Conservation (phyloP, 1,140 invertebrate species). For the Thalassaphorura encarpata region DNA sequence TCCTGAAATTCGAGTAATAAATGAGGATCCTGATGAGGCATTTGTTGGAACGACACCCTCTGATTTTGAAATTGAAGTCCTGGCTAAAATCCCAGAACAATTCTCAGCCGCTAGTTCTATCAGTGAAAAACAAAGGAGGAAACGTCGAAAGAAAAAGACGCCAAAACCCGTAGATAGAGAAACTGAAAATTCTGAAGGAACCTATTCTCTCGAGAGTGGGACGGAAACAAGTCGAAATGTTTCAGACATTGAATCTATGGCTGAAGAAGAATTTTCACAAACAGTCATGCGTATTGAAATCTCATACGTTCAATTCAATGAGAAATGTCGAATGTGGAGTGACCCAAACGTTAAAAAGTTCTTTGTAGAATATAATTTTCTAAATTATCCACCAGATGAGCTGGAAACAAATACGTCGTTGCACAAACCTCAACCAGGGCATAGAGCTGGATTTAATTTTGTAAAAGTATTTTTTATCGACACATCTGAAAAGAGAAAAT, state of each 20-base stretch:
- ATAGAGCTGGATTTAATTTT: constrained; percentile 15
- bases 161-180: neutral
- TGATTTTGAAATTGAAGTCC: neutral
- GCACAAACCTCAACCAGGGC: constrained; percentile 11
- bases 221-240: neutral
- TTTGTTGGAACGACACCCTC: neutral
- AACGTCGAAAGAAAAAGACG: neutral
- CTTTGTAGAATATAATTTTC: constrained; percentile 10
- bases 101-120: no score
- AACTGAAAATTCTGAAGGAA: constrained; percentile 1
- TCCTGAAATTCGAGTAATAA: neutral
- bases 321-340: neutral
- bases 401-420: constrained; percentile 6
- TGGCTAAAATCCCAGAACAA: neutral
- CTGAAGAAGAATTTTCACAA: neutral
- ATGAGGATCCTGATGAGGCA: neutral
- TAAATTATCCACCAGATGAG: constrained; percentile 11
- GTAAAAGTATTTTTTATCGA: constrained; percentile 12
- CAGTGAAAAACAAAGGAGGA: neutral
- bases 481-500: constrained; percentile 7
- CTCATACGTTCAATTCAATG: constrained; percentile 3
- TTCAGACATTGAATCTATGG: neutral
- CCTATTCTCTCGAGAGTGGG: neutral
- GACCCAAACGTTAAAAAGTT: constrained; percentile 12
- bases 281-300: constrained; percentile 7